phyloP scores from a whole-genome alignment of 2,888 invertebrate species.

The Agrotis puta region DNA sequence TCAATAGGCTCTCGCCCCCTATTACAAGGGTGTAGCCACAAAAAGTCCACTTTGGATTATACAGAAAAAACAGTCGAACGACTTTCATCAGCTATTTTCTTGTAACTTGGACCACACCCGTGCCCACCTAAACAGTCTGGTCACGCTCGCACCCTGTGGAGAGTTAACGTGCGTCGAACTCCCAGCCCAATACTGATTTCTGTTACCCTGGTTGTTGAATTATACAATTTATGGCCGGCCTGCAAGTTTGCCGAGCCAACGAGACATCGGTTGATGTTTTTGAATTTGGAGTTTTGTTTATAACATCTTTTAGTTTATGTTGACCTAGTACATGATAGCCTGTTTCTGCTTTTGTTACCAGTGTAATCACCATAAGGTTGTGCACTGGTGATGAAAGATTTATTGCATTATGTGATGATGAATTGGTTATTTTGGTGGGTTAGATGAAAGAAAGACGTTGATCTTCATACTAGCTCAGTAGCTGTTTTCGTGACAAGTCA shows the following conservation, averaged over 20 bases:
- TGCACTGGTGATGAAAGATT: not conserved
- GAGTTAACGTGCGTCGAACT: conserved; percentile 72
- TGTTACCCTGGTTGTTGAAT: conserved; percentile 66
- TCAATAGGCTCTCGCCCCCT: too few relatives aligned
- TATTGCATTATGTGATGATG: not conserved
- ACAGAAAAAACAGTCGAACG: not conserved
- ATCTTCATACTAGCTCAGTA: too few relatives aligned
- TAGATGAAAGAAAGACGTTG: too few relatives aligned
- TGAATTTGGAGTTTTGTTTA: not conserved
- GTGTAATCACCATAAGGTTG: not conserved
- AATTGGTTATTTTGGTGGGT: too few relatives aligned
- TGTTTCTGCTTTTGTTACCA: too few relatives aligned
- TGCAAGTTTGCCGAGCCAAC: conserved; percentile 26
- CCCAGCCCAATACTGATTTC: conserved; percentile 72
- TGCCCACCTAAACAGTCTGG: conserved; percentile 64
- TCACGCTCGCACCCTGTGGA: conserved; percentile 71
- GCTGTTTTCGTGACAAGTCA: too few relatives aligned
- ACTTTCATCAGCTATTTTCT: conserved; percentile 15
- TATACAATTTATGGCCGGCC: conserved; percentile 61
- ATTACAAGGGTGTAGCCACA: too few relatives aligned
- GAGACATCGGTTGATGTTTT: conserved; percentile 24
- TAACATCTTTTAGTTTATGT: not conserved
- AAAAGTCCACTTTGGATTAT: not conserved
- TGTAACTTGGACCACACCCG: conserved; percentile 34
- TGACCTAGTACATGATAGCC: conserved; percentile 6